These are phyloP conservation scores for Cyprinus carpio DNA, from an alignment of 2,113 vertebrate species.

Conservation along the genomic window DNA sequence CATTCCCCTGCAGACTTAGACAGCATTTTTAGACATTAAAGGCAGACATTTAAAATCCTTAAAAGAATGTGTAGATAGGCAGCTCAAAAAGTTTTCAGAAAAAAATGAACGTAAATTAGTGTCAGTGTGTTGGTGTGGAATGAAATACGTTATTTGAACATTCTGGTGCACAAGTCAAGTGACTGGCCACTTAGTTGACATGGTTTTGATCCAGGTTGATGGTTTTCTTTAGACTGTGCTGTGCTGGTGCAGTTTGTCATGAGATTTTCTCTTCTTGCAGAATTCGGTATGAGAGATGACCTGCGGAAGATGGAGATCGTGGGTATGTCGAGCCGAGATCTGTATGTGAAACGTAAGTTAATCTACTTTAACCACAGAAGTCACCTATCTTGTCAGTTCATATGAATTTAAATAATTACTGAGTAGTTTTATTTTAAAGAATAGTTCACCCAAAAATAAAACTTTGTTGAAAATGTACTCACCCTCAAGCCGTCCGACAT, in stretches of 20 bases:
- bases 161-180: not conserved
- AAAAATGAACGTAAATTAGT: not conserved
- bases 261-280: conserved; percentile 73
- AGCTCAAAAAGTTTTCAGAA: not conserved
- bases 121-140: not conserved
- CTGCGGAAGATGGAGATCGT: conserved; percentile 87
- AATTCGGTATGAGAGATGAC: conserved; percentile 92
- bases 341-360: conserved; percentile 95
- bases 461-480: too few species aligned
- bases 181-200: not conserved
- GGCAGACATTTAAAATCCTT: not conserved
- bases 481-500: too few species aligned
- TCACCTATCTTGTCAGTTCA: not conserved
- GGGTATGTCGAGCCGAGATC: conserved; percentile 86
- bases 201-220: not conserved
- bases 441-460: too few species aligned
- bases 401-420: not conserved
- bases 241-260: not conserved
- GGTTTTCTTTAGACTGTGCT: not conserved
- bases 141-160: not conserved
- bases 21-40: not conserved
- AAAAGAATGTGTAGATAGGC: not conserved
- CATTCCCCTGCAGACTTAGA: not conserved
- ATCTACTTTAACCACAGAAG: not conserved
- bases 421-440: too few species aligned